Conservation (phyloP, 2,113 vertebrate species). For the Ceyx cyanopectus region DNA sequence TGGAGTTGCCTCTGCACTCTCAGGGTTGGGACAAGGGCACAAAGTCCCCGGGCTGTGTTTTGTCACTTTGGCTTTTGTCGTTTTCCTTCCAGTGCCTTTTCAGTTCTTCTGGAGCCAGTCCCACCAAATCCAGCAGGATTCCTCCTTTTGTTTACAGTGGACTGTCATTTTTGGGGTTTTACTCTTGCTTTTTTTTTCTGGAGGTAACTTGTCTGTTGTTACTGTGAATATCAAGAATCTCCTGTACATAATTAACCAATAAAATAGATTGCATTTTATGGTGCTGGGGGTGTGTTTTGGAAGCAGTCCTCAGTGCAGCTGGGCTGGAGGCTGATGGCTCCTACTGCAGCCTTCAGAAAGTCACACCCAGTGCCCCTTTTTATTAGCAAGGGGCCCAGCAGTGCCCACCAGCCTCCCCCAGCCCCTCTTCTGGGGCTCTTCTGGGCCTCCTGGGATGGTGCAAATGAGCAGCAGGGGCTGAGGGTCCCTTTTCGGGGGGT, state of each 20-base stretch:
- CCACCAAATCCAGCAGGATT: not conserved
- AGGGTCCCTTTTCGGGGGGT: not conserved
- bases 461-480: not conserved
- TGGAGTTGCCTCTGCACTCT: not conserved
- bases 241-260: slow-evolving; percentile 69
- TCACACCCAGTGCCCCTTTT: fast-evolving
- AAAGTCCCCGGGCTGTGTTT: not conserved
- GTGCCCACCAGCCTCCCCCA: not conserved
- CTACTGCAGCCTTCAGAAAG: not conserved
- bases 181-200: slow-evolving; percentile 16
- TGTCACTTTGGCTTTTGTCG: not conserved
- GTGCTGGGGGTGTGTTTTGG: not conserved
- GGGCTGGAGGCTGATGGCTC: not conserved
- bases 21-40: not conserved
- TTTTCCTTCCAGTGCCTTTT: slow-evolving; percentile 57
- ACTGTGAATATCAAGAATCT: slow-evolving; percentile 43
- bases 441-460: fast-evolving
- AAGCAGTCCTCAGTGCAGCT: not conserved
- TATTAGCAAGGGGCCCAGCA: not conserved
- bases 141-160: slow-evolving; percentile 46
- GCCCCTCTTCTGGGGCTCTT: not conserved
- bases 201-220: not conserved
- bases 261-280: slow-evolving; percentile 60
- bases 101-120: slow-evolving; percentile 14
- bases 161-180: slow-evolving; percentile 34